A percentile compares a stretch with the other conserved stretches of the same genome.
Evolutionary conservation across 2,888 invertebrate species (phyloP).

Genomic region (Hyalella azteca): DNA sequence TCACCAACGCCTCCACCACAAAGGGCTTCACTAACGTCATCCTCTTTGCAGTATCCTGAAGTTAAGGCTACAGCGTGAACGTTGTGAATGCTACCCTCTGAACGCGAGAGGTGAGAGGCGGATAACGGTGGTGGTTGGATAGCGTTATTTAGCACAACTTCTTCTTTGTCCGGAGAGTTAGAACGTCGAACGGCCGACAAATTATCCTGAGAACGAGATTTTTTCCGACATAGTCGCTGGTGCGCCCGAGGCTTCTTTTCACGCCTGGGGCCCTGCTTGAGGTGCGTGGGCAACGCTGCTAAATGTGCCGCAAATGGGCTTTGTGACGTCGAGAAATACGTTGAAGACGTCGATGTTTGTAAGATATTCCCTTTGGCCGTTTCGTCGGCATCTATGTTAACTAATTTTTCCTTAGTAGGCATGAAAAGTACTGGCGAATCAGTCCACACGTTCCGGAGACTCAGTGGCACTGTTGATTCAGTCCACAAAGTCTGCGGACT

Average conservation of each 20-base stretch:
- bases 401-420: conserved; percentile 33
- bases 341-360: background rate
- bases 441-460: background rate
- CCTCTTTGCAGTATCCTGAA: conserved; percentile 26
- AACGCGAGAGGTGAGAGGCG: conserved; percentile 47
- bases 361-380: background rate
- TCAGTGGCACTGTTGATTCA: conserved; percentile 24
- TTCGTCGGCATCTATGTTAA: conserved; percentile 31
- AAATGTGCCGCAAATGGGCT: background rate
- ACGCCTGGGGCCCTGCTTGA: conserved; percentile 37
- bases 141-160: conserved; percentile 50
- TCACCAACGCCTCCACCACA: conserved; percentile 54
- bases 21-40: conserved; percentile 39
- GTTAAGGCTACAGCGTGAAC: conserved; percentile 28
- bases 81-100: conserved; percentile 57
- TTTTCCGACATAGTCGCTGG: conserved; percentile 53
- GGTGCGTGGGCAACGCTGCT: background rate
- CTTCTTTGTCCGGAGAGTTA: conserved; percentile 8
- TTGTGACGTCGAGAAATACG: background rate
- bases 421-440: background rate
- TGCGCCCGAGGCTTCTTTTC: conserved; percentile 43
- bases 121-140: conserved; percentile 50
- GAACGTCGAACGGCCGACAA: conserved; percentile 38
- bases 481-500: background rate
- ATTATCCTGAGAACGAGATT: conserved; percentile 57